A percentile compares a stretch with the other conserved stretches of the same genome.
Conservation (phyloP, 2,113 vertebrate genomes). For the Chlamydotis undulata region DNA sequence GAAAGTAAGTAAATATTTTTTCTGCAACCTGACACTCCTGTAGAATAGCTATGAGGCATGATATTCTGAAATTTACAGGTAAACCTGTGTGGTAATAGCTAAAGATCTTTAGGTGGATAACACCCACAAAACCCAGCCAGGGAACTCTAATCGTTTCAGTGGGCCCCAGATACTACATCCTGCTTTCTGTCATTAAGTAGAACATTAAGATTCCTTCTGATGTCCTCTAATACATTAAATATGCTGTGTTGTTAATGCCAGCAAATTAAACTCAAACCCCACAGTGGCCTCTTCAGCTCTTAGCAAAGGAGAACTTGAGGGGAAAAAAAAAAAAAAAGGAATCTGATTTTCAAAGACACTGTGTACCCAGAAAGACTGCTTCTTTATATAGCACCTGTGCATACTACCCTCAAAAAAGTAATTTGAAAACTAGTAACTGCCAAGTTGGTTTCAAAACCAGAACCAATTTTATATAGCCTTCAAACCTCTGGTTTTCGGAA, state of each 20-base stretch:
- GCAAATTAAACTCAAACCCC: neutral
- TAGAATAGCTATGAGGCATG: neutral
- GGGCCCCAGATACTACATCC: neutral
- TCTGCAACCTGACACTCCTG: neutral
- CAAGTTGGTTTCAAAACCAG: neutral
- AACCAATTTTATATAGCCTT: neutral
- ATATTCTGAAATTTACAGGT: neutral
- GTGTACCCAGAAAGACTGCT: neutral
- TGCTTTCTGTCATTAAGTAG: neutral
- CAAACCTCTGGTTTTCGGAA: neutral
- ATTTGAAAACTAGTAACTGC: neutral
- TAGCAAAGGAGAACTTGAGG: neutral
- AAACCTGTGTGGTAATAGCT: neutral
- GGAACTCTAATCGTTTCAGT: neutral
- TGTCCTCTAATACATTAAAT: neutral
- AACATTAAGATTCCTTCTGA: neutral
- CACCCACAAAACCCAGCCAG: neutral
- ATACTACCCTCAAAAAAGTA: neutral
- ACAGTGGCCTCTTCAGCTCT: neutral
- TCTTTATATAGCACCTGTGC: neutral
- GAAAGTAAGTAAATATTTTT: neutral
- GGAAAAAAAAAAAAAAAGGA: neutral
- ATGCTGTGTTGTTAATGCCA: neutral
- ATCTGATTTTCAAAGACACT: neutral
- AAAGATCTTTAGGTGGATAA: neutral